Percentiles rank a stretch among this genome's conserved stretches.
Conservation (phyloP, 2,113 vertebrate species). For the Peromyscus californicus region DNA sequence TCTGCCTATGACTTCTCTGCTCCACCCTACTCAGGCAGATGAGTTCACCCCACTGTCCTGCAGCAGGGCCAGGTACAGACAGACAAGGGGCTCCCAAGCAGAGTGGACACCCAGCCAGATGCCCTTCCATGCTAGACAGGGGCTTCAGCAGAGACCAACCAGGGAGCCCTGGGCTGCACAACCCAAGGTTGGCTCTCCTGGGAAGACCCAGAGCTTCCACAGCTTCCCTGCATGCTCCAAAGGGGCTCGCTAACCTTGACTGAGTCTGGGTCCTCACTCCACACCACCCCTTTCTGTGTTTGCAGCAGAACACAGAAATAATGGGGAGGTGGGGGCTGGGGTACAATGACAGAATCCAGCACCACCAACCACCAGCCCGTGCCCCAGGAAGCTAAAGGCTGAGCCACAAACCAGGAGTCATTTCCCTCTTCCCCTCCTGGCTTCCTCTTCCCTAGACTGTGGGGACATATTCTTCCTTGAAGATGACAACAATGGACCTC, state of each 20-base stretch:
- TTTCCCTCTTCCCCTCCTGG: not conserved
- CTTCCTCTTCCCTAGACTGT: rapidly evolving
- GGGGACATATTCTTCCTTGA: not conserved
- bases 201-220: not conserved
- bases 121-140: not conserved
- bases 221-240: not conserved
- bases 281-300: not conserved
- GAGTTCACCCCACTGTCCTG: not conserved
- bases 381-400: not conserved
- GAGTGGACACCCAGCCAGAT: not conserved
- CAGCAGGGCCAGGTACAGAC: not conserved
- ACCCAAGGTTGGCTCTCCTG: not conserved
- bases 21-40: not conserved
- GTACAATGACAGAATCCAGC: not conserved
- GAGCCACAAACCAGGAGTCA: not conserved
- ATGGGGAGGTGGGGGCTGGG: not conserved
- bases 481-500: not conserved
- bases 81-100: not conserved
- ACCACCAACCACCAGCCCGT: not conserved
- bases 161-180: rapidly evolving
- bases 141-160: not conserved
- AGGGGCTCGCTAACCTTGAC: not conserved
- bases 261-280: not conserved
- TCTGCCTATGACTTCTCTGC: not conserved
- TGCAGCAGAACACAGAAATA: not conserved